Conservation (phyloP, 1,140 invertebrate genomes). For the Bacillus rossius region DNA sequence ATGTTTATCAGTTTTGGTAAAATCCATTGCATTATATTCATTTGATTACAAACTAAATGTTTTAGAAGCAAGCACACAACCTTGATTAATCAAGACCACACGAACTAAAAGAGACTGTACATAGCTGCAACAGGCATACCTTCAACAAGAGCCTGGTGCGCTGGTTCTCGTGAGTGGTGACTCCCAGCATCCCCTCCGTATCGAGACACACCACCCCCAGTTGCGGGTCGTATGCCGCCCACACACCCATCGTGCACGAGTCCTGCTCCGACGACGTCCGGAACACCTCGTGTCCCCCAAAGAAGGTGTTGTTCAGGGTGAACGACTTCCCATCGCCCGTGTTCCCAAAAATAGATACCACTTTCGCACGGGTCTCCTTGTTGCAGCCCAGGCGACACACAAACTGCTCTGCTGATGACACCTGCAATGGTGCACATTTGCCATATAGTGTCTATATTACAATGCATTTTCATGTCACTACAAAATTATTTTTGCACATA, state of each 20-base stretch:
- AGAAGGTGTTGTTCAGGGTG: slow-evolving; percentile 77
- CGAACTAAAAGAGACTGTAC: too few relatives aligned
- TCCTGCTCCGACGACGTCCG: slow-evolving; percentile 62
- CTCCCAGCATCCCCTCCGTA: slow-evolving; percentile 69
- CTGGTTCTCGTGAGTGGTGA: slow-evolving; percentile 62
- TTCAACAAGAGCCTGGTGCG: slow-evolving; percentile 69
- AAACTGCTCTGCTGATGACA: slow-evolving; percentile 48
- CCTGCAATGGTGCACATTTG: slow-evolving; percentile 33
- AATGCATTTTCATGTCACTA: background rate
- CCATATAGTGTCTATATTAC: background rate
- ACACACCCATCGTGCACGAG: slow-evolving; percentile 75
- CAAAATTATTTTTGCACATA: background rate
- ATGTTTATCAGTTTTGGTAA: too few relatives aligned
- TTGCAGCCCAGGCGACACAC: slow-evolving; percentile 44
- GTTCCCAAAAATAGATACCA: slow-evolving; percentile 84
- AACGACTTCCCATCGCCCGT: slow-evolving; percentile 83
- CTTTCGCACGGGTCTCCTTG: slow-evolving; percentile 58
- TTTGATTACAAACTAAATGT: too few relatives aligned
- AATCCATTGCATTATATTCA: too few relatives aligned
- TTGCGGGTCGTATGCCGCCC: slow-evolving; percentile 65
- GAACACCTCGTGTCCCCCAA: slow-evolving; percentile 68
- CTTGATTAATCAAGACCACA: too few relatives aligned
- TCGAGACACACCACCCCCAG: slow-evolving; percentile 68
- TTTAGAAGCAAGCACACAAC: too few relatives aligned
- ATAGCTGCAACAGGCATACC: slow-evolving; percentile 53